A percentile compares a stretch with the other conserved stretches of the same genome.
Evolutionary conservation across 2,113 vertebrate species (phyloP).

Genomic region (Vidua macroura): DNA sequence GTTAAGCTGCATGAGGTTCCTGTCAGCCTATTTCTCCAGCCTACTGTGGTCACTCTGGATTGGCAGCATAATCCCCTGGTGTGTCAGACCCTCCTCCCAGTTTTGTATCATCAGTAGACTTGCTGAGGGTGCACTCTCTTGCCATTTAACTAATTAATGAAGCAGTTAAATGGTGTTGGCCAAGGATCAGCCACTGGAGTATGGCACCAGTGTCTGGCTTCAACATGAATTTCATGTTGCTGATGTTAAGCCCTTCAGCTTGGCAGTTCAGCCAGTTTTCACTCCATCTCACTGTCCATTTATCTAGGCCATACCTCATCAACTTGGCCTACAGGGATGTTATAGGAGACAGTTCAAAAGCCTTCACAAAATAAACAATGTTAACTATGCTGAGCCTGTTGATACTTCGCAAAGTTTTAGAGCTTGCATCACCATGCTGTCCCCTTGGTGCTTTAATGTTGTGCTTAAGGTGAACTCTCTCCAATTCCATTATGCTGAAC

Average conservation of each 20-base stretch:
- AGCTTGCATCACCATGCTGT: not conserved
- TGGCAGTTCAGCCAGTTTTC: not conserved
- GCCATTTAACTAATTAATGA: not conserved
- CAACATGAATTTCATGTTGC: not conserved
- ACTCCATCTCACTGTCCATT: not conserved
- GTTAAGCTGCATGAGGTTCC: not conserved
- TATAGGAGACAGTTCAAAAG: not conserved
- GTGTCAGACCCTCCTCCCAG: not conserved
- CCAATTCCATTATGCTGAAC: not conserved
- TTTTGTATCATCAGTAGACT: not conserved
- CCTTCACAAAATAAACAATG: not conserved
- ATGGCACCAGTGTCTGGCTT: not conserved
- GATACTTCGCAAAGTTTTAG: not conserved
- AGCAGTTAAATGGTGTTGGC: not conserved
- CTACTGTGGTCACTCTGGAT: not conserved
- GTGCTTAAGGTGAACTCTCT: not conserved
- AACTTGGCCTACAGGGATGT: not conserved
- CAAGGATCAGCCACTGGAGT: not conserved
- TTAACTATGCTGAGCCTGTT: not conserved
- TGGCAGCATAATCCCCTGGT: not conserved
- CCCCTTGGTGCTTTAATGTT: not conserved
- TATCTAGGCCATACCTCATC: not conserved
- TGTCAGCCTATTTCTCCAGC: not conserved
- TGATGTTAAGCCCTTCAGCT: not conserved
- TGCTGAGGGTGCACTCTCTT: not conserved